phyloP scores from a whole-genome alignment of 2,888 invertebrate genomes.

The Sepiola atlantica region DNA sequence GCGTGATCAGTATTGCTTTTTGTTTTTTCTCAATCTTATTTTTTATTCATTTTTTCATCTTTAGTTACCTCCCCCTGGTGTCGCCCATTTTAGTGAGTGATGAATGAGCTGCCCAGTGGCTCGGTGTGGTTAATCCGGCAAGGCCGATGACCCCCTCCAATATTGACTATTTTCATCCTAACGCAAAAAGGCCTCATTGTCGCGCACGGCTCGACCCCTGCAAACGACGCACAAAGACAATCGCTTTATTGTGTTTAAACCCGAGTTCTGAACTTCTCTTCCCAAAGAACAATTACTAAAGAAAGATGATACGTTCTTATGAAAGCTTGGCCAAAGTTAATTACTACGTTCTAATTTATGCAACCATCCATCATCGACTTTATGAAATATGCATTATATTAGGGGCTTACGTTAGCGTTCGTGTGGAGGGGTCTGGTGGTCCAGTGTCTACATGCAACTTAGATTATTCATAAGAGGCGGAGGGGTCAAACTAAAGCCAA shows the following conservation, averaged over 20 bases:
- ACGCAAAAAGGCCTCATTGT: neutral
- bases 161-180: neutral
- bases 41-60: neutral
- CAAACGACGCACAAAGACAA: neutral
- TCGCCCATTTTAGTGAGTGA: neutral
- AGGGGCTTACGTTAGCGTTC: neutral
- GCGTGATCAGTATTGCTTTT: neutral
- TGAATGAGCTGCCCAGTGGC: neutral
- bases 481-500: neutral
- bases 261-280: neutral
- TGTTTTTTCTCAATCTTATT: neutral
- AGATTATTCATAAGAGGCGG: neutral
- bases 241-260: neutral
- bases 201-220: neutral
- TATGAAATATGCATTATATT: constrained; percentile 8
- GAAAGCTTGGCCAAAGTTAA: neutral
- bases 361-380: neutral
- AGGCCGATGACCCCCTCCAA: neutral
- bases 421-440: neutral
- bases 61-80: neutral
- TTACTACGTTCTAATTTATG: neutral
- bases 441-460: neutral
- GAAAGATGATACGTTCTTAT: constrained; percentile 20
- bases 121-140: neutral
- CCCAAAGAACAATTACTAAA: neutral